Evolutionary conservation across 1,140 invertebrate species (phyloP).

Genomic region (Drosophila cardini): DNA sequence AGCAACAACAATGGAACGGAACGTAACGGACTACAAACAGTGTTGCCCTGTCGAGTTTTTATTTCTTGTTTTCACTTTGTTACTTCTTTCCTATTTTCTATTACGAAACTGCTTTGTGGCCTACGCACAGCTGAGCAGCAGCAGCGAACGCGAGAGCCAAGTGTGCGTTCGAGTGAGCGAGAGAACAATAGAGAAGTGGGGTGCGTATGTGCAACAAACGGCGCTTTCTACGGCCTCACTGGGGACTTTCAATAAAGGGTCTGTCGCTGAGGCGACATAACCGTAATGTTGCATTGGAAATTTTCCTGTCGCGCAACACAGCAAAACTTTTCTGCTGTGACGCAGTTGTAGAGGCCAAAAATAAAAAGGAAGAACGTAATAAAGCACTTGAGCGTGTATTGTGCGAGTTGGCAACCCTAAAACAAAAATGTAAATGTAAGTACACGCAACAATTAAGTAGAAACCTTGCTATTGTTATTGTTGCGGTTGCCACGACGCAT

Average conservation of each 20-base stretch:
- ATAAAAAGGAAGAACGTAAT: conserved; percentile 44
- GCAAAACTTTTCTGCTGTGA: conserved; percentile 21
- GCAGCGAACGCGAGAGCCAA: too few relatives aligned
- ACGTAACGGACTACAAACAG: conserved; percentile 47
- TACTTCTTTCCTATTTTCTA: conserved; percentile 48
- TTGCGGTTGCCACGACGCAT: conserved; percentile 19
- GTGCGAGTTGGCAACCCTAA: conserved; percentile 22
- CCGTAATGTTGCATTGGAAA: conserved; percentile 48
- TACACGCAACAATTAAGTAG: conserved; percentile 48
- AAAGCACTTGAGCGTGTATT: conserved; percentile 14
- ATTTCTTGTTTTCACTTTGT: conserved; percentile 26
- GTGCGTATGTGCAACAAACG: conserved; percentile 17
- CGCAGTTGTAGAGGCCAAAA: conserved; percentile 26
- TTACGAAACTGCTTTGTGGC: conserved; percentile 55
- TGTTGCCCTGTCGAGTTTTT: conserved; percentile 59
- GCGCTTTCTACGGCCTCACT: conserved; percentile 44
- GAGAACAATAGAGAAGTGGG: conserved; percentile 40
- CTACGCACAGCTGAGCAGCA: conserved; percentile 55
- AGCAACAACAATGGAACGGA: conserved; percentile 29
- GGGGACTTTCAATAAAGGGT: conserved; percentile 27
- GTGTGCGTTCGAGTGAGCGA: conserved; percentile 20
- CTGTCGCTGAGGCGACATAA: conserved; percentile 40
- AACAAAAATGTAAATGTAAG: conserved; percentile 3
- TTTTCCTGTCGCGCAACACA: conserved; percentile 29
- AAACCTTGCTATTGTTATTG: conserved; percentile 49